A percentile compares a stretch with the other conserved stretches of the same genome.
phyloP scores from a whole-genome alignment of 2,888 invertebrate species.

The Ametastegia equiseti region DNA sequence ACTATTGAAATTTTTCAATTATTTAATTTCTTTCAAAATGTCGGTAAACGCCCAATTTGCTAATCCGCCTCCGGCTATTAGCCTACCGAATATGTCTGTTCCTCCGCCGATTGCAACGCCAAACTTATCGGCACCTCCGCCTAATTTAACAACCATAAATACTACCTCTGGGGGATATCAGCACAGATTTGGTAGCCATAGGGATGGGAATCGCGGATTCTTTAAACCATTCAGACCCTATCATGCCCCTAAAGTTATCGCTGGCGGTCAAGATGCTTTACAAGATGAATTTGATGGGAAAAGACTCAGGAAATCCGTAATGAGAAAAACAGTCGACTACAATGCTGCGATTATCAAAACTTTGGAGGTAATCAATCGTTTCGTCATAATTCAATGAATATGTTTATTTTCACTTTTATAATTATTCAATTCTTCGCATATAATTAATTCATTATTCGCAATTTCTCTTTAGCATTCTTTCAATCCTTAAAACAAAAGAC shows the following conservation, averaged over 20 bases:
- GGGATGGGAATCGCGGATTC: conserved; percentile 72
- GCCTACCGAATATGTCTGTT: conserved; percentile 76
- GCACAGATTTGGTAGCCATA: conserved; percentile 68
- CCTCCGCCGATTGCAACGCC: conserved; percentile 71
- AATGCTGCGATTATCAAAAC: conserved; percentile 96
- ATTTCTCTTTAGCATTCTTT: no score
- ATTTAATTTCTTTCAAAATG: conserved; percentile 60
- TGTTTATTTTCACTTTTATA: no score
- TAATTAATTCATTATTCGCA: no score
- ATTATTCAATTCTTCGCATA: no score
- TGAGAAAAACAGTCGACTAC: conserved; percentile 98
- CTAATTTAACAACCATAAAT: conserved; percentile 72
- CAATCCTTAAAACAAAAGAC: no score
- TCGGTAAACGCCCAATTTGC: conserved; percentile 70
- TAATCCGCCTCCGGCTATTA: conserved; percentile 70
- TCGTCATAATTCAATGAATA: conserved; percentile 26
- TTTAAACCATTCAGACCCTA: conserved; percentile 77
- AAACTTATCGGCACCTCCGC: conserved; percentile 74
- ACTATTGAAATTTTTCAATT: conserved; percentile 35
- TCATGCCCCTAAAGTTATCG: conserved; percentile 73
- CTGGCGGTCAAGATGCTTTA: conserved; percentile 71
- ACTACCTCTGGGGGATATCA: conserved; percentile 70
- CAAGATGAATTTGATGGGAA: conserved; percentile 97
- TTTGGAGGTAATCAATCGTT: conserved; percentile 83
- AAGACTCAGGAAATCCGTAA: conserved; percentile 95